Evolutionary conservation across 2,113 vertebrate species (phyloP).

Genomic region (Atrichornis clamosus): DNA sequence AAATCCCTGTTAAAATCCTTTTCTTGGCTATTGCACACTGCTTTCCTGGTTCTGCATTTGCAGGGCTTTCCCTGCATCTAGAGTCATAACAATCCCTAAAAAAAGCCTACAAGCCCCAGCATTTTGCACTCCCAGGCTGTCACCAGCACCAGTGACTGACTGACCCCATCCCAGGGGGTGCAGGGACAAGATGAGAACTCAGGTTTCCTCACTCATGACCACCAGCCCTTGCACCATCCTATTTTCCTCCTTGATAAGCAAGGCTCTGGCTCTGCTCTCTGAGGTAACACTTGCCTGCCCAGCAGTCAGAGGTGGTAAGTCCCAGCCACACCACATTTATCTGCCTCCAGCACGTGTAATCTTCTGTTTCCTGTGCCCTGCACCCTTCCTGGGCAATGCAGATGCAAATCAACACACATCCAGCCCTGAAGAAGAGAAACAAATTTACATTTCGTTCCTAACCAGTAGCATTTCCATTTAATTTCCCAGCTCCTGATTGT

Average conservation of each 20-base stretch:
- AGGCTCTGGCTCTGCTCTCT: background rate
- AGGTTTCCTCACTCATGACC: background rate
- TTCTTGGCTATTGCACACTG: background rate
- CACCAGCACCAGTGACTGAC: background rate
- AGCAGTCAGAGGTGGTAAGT: background rate
- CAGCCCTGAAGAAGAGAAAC: constrained; percentile 1
- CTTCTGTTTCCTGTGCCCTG: background rate
- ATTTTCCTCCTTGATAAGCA: background rate
- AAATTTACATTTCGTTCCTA: constrained; percentile 47
- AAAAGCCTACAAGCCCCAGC: background rate
- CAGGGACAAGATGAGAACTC: background rate
- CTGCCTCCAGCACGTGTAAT: background rate
- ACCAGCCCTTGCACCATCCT: background rate
- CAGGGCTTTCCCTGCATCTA: background rate
- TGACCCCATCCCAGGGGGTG: background rate
- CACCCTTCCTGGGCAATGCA: background rate
- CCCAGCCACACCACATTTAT: background rate
- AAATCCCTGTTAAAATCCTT: background rate
- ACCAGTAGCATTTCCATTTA: constrained; percentile 47
- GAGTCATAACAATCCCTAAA: background rate
- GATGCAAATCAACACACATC: background rate
- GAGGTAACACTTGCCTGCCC: background rate
- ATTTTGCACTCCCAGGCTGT: background rate
- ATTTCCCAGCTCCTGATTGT: constrained; percentile 41
- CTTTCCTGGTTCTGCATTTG: background rate